Evolutionary conservation across 1,140 invertebrate genomes (phyloP).

Genomic region (Drosophila funebris): DNA sequence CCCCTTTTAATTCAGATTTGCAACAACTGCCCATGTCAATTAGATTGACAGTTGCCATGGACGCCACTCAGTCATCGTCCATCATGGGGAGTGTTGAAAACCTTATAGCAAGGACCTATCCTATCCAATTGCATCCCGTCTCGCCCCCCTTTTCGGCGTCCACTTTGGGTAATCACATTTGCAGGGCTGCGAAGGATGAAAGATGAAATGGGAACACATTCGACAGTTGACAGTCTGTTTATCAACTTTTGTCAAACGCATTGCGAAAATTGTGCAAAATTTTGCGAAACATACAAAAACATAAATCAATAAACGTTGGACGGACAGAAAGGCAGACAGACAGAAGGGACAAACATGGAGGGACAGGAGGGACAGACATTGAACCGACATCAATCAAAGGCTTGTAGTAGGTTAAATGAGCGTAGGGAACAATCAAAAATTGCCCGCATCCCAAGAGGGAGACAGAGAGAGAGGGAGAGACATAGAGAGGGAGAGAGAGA

Average conservation of each 20-base stretch:
- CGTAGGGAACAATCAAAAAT: conserved; percentile 39
- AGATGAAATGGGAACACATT: conserved; percentile 2
- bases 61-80: conserved; percentile 34
- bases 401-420: conserved; percentile 49
- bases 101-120: conserved; percentile 21
- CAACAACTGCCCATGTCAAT: conserved; percentile 53
- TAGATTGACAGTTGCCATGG: conserved; percentile 66
- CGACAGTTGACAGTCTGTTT: conserved; percentile 24
- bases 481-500: not conserved
- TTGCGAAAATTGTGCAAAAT: conserved; percentile 67
- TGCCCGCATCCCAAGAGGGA: conserved; percentile 18
- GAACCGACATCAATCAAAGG: conserved; percentile 65
- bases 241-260: conserved; percentile 70
- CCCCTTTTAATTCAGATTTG: not conserved
- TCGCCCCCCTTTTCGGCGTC: conserved; percentile 38
- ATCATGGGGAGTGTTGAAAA: conserved; percentile 34
- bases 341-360: not conserved
- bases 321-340: conserved; percentile 23
- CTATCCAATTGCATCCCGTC: conserved; percentile 17
- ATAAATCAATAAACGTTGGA: conserved; percentile 64
- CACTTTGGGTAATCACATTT: conserved; percentile 73
- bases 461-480: not conserved
- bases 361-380: conserved; percentile 5
- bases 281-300: conserved; percentile 54
- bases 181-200: not conserved